Evolutionary conservation across 2,888 invertebrate genomes (phyloP), one percentile per base, ranked within the genome.

Genomic region (Xestia c-nigrum): DNA sequence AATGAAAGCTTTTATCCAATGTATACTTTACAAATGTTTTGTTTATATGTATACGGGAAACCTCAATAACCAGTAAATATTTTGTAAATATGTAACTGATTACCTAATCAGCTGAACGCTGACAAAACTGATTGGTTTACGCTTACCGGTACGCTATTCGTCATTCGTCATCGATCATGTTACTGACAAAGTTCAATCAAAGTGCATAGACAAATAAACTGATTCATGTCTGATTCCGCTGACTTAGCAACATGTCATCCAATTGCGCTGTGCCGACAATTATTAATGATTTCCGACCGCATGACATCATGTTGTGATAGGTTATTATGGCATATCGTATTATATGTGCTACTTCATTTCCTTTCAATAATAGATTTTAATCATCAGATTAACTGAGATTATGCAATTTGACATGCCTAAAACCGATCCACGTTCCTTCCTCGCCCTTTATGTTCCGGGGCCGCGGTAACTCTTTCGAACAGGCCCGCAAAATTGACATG

Each of bases 171-270:
- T 74, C 64, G 46, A 38, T 66, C 72, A 76, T 76, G 6, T 73
- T 76, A 55, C 72, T 55, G 68, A 61, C 86, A 72, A 80, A 78
- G 86, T 82, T 84, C 86, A 76, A 65, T 74, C 71, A 74, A 76
- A 72, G 68, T 75, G 72, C 63, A 80, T 64, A 9, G 67, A 77
- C 67, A 84, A 76, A 69, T 64, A 86, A 72, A 83, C 76, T 86
- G 86, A 87, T 80, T 86, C 87, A 86, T 57, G 47, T 24, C 40
- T 46, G 40, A 74, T 84, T 74, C 79, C 46, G 87, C 85, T 87
- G 74, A 87, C 85, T 72, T 67, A 74, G 83, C 81, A 79, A 75
- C 70, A 40, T 65, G 71, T 74, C 81, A 74, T 50, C 52, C 65
- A 69, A 68, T 65, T 67, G 12, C 47, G 72, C 84, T 63, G 43